Base-by-base conservation (phyloP, 2,113 vertebrate species). In the Tympanuchus pallidicinctus region DNA sequence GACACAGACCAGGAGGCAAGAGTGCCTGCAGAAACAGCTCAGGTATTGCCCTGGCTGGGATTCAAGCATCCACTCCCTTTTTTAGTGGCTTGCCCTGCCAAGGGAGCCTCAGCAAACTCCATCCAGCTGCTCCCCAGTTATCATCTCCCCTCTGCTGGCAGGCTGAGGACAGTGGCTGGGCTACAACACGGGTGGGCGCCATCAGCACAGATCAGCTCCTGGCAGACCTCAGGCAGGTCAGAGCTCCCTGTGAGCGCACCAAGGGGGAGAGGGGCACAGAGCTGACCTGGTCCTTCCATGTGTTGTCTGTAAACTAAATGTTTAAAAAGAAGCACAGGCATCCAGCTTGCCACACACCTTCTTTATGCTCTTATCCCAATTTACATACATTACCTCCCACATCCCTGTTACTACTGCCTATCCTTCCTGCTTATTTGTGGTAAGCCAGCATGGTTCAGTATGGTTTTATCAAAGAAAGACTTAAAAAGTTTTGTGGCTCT, bases 61-160 rank as follows among this genome's bases (percentile, higher is more conserved):
- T 45, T 50, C 2, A 6, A 61, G 20, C 0, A 0, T 11, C 45
- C 3, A 0, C 28, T n/a, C 32, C 36, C 38, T 72, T 63, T 67
- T 50, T 0, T 30, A 2, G 6, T 0, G 2, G 32, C 42, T 85
- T 28, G 20, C 10, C 8, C 8, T 11, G 36, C 1, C 3, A 79
- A 48, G 19, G 0, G 0, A 34, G 66, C 20, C 7, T 0, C 1
- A 1, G 19, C 1, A 19, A 64, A 45, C 12, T 0, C 1, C 22
- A 24, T 3, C 3, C 2, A 5, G 20, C 34, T 12, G n/a, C 47
- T 38, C 82, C 63, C 22, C 36, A 0, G 2, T 13, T 13, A n/a
- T 36, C 2, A 0, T 21, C 30, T 54, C n/a, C 32, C 11, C 56
- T 27, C 66, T 50, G 52, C 3, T 0, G 27, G 38, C 38, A n/a